phyloP scores from a whole-genome alignment of 2,113 vertebrate genomes.

The Psettodes erumei region DNA sequence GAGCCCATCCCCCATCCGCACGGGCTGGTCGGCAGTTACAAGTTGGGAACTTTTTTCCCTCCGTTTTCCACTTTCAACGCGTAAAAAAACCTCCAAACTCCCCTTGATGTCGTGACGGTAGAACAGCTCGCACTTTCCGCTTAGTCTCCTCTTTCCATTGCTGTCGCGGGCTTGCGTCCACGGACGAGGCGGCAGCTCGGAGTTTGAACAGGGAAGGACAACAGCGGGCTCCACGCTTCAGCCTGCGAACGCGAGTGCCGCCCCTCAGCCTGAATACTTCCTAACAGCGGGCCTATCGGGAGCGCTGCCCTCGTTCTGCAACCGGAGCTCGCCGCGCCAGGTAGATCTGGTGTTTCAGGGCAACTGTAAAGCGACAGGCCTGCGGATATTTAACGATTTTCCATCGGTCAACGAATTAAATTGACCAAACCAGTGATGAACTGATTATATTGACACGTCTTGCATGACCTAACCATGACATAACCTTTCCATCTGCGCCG shows the following conservation, averaged over 20 bases:
- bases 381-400: not conserved
- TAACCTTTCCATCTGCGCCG: not conserved
- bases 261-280: constrained; percentile 69
- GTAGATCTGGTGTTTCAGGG: not conserved
- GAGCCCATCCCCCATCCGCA: constrained; percentile 76
- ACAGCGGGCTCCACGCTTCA: constrained; percentile 52
- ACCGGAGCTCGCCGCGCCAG: constrained; percentile 34
- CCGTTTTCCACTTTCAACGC: constrained; percentile 42
- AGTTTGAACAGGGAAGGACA: constrained; percentile 58
- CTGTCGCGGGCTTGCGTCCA: constrained; percentile 12
- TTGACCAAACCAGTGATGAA: not conserved
- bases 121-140: not conserved
- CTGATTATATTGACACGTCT: not conserved
- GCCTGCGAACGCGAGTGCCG: constrained; percentile 47
- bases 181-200: not conserved
- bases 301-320: constrained; percentile 52
- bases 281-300: constrained; percentile 46
- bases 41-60: constrained; percentile 45
- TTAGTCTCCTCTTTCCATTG: constrained; percentile 33
- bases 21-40: constrained; percentile 52
- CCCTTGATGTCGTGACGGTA: not conserved
- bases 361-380: not conserved
- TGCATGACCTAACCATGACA: not conserved
- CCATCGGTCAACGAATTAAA: not conserved
- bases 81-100: constrained; percentile 4